Evolutionary conservation across 2,113 vertebrate genomes (phyloP).

Genomic region (Andinoacara biseriatus): DNA sequence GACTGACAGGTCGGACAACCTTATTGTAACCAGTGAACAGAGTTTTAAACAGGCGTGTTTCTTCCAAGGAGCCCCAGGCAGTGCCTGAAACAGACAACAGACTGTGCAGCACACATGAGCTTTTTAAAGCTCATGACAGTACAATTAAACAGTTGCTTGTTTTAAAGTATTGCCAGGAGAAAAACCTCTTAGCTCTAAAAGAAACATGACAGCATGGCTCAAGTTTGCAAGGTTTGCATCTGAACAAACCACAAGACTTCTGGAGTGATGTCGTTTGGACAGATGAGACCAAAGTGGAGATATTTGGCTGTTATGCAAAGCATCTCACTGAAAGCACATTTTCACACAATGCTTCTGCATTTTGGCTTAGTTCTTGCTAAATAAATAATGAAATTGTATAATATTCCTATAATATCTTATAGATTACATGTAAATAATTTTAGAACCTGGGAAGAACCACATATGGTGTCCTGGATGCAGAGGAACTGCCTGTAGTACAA

Average conservation of each 20-base stretch:
- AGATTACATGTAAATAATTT: too few relatives aligned
- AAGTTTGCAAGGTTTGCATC: neutral
- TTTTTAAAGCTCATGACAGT: neutral
- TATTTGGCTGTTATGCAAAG: neutral
- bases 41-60: constrained; percentile 85
- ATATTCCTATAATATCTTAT: too few relatives aligned
- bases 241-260: neutral
- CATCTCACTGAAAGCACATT: neutral
- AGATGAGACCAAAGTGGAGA: neutral
- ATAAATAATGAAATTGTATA: too few relatives aligned
- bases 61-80: constrained; percentile 77
- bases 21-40: constrained; percentile 90
- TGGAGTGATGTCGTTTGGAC: neutral
- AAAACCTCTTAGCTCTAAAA: neutral
- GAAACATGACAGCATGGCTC: neutral
- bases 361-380: neutral
- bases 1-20: constrained; percentile 88
- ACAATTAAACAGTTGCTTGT: neutral
- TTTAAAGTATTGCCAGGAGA: neutral
- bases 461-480: neutral
- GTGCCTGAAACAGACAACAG: constrained; percentile 56
- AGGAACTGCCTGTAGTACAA: neutral
- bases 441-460: too few relatives aligned
- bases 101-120: neutral
- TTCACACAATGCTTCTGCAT: neutral